phyloP scores from a whole-genome alignment of 2,888 invertebrate species.

The Tetanocera ferruginea region DNA sequence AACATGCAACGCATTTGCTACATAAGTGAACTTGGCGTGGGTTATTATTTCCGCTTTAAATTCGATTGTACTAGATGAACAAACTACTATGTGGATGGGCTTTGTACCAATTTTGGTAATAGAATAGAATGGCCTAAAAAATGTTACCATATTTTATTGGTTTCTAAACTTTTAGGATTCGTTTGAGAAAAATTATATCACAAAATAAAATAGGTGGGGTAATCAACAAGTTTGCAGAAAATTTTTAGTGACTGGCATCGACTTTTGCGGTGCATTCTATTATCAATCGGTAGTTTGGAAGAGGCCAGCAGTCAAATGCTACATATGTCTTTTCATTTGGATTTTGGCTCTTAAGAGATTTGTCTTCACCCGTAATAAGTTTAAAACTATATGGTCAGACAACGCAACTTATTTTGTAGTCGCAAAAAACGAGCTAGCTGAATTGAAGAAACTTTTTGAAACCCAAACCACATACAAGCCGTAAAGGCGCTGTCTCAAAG shows the following conservation, averaged over 20 bases:
- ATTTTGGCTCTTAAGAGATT: slow-evolving; percentile 37
- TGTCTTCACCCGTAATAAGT: neutral
- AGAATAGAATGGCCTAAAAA: too few relatives aligned
- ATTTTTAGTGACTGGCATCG: slow-evolving; percentile 27
- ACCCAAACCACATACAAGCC: neutral
- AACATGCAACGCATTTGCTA: too few relatives aligned
- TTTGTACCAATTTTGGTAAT: too few relatives aligned
- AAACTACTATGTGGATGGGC: too few relatives aligned
- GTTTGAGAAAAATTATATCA: too few relatives aligned
- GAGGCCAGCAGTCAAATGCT: slow-evolving; percentile 39
- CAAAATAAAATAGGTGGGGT: too few relatives aligned
- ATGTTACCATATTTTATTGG: too few relatives aligned
- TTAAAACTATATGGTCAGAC: slow-evolving; percentile 40
- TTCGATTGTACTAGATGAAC: too few relatives aligned
- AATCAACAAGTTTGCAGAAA: slow-evolving; percentile 8
- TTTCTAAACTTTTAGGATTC: too few relatives aligned
- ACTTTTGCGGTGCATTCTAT: slow-evolving; percentile 35
- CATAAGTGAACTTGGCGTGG: too few relatives aligned
- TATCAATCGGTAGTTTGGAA: slow-evolving; percentile 8
- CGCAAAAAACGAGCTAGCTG: slow-evolving; percentile 32
- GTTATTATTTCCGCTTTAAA: too few relatives aligned
- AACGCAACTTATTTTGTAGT: slow-evolving; percentile 43
- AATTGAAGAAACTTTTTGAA: neutral
- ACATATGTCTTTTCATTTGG: slow-evolving; percentile 42
- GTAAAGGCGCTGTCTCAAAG: slow-evolving; percentile 31